These are phyloP conservation scores for Rhabdornis inornatus DNA, from an alignment of 2,113 vertebrate species.

Conservation along the genomic window DNA sequence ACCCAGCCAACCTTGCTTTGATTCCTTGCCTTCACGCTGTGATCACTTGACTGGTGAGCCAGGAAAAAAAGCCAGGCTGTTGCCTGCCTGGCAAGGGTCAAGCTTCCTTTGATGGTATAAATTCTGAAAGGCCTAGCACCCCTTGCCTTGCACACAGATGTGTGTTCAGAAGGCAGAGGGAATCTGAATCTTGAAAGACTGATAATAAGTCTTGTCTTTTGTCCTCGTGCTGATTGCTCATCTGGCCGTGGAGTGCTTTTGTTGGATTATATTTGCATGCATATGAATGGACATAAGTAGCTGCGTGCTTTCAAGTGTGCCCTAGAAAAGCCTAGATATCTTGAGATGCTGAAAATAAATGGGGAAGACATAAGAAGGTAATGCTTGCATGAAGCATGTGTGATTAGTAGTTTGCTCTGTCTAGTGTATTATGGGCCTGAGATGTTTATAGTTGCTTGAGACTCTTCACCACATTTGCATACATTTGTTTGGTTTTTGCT, in stretches of 20 bases:
- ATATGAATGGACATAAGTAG: slow-evolving; percentile 36
- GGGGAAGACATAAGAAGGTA: background rate
- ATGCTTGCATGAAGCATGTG: background rate
- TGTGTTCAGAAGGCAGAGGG: background rate
- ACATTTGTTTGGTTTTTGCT: background rate
- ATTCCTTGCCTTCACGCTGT: background rate
- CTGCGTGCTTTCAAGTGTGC: background rate
- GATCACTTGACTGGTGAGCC: background rate
- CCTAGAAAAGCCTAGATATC: slow-evolving; percentile 20
- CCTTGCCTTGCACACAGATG: background rate
- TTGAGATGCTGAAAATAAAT: slow-evolving; percentile 11
- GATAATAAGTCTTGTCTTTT: slow-evolving; percentile 34
- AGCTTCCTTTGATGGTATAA: background rate
- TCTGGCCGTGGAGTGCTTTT: background rate
- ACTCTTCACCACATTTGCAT: background rate
- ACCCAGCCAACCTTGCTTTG: background rate
- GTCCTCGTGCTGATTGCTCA: slow-evolving; percentile 40
- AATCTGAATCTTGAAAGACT: slow-evolving; percentile 15
- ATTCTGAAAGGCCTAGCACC: slow-evolving; percentile 1
- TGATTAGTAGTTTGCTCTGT: background rate
- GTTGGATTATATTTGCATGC: slow-evolving; percentile 33
- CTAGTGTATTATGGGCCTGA: background rate
- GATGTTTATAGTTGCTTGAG: background rate
- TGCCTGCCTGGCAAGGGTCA: background rate
- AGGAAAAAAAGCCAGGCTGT: background rate